A percentile compares a stretch with the other conserved stretches of the same genome.
phyloP scores from a whole-genome alignment of 2,888 invertebrate species.

The Mimachlamys varia region DNA sequence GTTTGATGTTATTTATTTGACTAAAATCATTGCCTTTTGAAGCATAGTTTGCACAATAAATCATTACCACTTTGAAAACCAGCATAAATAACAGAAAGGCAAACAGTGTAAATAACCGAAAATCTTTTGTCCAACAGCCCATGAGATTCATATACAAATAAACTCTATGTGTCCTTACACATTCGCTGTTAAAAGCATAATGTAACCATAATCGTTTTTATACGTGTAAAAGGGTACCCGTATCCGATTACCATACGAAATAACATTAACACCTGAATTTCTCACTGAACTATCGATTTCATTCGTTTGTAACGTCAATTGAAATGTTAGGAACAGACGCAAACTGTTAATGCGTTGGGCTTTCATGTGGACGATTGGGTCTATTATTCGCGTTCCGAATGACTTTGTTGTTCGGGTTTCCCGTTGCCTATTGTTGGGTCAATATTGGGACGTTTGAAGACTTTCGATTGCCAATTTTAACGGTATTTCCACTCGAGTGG shows the following conservation, averaged over 20 bases:
- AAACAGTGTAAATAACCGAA: not conserved
- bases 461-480: slow-evolving; percentile 16
- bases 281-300: not conserved
- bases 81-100: not conserved
- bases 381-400: slow-evolving; percentile 21
- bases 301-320: not conserved
- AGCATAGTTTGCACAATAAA: not conserved
- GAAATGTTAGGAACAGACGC: not conserved
- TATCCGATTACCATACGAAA: not conserved
- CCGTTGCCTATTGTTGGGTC: not conserved
- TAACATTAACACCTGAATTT: not conserved
- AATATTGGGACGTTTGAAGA: not conserved
- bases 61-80: not conserved
- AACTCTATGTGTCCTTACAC: not conserved
- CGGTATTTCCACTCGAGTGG: not conserved
- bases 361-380: slow-evolving; percentile 9
- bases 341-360: not conserved
- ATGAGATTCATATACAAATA: not conserved
- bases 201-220: not conserved
- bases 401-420: slow-evolving; percentile 7
- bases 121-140: slow-evolving; percentile 3
- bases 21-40: not conserved
- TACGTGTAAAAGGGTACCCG: not conserved
- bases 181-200: slow-evolving; percentile 16
- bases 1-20: slow-evolving; percentile 21